Percentiles rank a stretch among this genome's conserved stretches.
phyloP scores from a whole-genome alignment of 2,113 vertebrate species.

The Ranitomeya variabilis region DNA sequence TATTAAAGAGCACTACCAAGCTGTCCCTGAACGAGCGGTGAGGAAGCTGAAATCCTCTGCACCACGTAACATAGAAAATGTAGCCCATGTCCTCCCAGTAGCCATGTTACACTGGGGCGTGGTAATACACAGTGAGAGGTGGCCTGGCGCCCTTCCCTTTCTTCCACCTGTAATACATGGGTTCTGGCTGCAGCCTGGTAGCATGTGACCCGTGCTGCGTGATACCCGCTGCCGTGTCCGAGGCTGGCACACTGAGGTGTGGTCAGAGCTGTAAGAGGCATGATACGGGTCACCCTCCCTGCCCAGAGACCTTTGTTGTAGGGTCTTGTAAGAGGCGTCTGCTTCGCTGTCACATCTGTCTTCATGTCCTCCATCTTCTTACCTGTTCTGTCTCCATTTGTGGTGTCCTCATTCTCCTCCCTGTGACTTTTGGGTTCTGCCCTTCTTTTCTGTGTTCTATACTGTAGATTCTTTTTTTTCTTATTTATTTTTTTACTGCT shows the following conservation, averaged over 20 bases:
- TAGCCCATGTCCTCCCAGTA: constrained; percentile 63
- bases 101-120: constrained; percentile 65
- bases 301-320: constrained; percentile 71
- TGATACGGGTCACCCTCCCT: constrained; percentile 72
- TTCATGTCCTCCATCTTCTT: constrained; percentile 50
- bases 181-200: constrained; percentile 66
- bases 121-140: constrained; percentile 66
- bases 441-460: constrained; percentile 60
- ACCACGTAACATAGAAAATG: constrained; percentile 70
- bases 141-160: constrained; percentile 71
- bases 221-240: constrained; percentile 77
- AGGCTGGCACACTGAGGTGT: constrained; percentile 76
- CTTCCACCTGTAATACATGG: constrained; percentile 69
- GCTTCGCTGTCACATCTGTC: constrained; percentile 61
- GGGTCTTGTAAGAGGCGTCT: constrained; percentile 94
- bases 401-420: constrained; percentile 60
- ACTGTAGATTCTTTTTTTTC: constrained; percentile 64
- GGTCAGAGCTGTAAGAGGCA: constrained; percentile 95
- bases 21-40: constrained; percentile 99
- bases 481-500: constrained; percentile 56
- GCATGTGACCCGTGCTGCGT: constrained; percentile 68
- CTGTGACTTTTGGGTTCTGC: not conserved
- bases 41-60: constrained; percentile 83
- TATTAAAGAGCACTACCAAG: constrained; percentile 99
- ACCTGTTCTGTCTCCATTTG: constrained; percentile 64